Evolutionary conservation across 2,797 vertebrate species (phyloP).

Genomic region (Acanthiza pusilla): DNA sequence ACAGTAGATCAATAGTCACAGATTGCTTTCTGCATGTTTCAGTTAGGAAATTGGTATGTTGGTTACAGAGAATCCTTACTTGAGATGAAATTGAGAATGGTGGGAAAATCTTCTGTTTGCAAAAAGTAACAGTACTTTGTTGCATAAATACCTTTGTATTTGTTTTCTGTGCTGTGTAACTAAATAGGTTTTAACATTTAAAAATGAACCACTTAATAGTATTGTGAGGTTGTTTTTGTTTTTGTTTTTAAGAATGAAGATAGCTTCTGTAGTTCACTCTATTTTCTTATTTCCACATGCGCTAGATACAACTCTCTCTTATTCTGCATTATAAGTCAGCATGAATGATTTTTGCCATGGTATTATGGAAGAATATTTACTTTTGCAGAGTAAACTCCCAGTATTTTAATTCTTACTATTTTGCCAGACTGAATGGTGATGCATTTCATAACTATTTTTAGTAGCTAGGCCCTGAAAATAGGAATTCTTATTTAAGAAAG

Average conservation of each 20-base stretch:
- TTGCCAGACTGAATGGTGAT: background rate
- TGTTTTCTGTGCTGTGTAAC: background rate
- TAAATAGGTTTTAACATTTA: background rate
- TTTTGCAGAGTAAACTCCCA: background rate
- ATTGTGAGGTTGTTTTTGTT: fast-evolving
- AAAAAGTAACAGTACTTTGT: background rate
- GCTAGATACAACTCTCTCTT: background rate
- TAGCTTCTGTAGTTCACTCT: background rate
- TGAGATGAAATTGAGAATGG: background rate
- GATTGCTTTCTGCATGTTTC: background rate
- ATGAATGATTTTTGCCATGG: background rate
- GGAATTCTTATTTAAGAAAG: background rate
- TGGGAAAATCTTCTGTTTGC: background rate
- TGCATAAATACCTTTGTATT: background rate
- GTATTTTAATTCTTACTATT: background rate
- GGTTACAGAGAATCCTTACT: background rate
- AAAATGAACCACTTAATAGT: background rate
- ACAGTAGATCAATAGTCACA: background rate
- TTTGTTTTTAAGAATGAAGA: background rate
- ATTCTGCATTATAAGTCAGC: background rate
- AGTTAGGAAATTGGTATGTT: background rate
- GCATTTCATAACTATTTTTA: background rate
- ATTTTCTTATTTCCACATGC: background rate
- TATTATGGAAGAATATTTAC: background rate
- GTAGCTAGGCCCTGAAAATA: background rate